A percentile compares a stretch with the other conserved stretches of the same genome.
These are phyloP conservation scores for Pelodiscus sinensis DNA, from an alignment of 2,113 vertebrate species.

Conservation along the genomic window DNA sequence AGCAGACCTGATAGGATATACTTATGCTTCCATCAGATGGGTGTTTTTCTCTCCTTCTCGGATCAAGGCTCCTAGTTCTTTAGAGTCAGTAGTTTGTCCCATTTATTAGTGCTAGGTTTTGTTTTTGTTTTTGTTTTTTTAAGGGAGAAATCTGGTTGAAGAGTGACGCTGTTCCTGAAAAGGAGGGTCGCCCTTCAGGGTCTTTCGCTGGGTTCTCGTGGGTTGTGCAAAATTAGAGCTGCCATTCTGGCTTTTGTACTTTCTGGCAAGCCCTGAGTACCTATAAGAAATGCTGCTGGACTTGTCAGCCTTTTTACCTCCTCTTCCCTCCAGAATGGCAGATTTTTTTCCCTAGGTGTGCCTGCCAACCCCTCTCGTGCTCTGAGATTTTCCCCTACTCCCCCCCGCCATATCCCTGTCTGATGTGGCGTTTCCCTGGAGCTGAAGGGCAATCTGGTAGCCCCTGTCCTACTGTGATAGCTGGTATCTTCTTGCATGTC, in stretches of 20 bases:
- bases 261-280: no score
- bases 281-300: neutral
- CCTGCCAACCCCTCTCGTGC: neutral
- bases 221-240: no score
- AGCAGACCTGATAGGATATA: neutral
- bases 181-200: neutral
- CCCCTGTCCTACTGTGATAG: neutral
- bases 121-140: no score
- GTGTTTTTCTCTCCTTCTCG: no score
- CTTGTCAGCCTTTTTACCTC: neutral
- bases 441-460: neutral
- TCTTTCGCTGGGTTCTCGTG: neutral
- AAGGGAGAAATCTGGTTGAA: neutral
- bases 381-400: neutral
- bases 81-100: neutral
- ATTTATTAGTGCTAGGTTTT: no score
- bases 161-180: neutral
- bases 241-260: neutral
- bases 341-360: fast-evolving
- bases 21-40: neutral
- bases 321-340: fast-evolving
- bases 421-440: fast-evolving
- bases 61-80: neutral
- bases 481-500: neutral
- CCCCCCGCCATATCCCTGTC: neutral